Evolutionary conservation across 1,140 invertebrate genomes (phyloP).

Genomic region (Lepidurus apus): DNA sequence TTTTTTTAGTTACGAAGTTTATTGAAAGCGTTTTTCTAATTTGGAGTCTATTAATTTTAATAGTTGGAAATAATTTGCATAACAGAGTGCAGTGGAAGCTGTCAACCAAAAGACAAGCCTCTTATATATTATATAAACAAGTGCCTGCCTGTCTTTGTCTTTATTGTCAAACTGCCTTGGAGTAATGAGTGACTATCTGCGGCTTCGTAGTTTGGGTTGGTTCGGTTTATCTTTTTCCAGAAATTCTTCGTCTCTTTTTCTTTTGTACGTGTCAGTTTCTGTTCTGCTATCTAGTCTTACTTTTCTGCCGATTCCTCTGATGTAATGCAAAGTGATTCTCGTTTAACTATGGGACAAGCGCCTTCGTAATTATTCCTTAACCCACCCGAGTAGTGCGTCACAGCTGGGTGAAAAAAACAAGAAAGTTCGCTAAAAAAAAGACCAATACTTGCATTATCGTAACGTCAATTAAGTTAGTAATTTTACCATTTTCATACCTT

Average conservation of each 20-base stretch:
- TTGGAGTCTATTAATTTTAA: neutral
- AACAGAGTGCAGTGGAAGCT: constrained; percentile 18
- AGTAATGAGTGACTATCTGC: constrained; percentile 1
- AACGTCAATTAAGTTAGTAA: neutral
- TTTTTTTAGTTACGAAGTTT: constrained; percentile 5
- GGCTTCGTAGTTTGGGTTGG: neutral
- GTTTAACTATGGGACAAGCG: constrained; percentile 8
- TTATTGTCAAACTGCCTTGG: constrained; percentile 15
- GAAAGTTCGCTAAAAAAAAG: constrained; percentile 2
- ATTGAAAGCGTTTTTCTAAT: neutral
- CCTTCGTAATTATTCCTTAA: neutral
- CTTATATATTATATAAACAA: constrained; percentile 10
- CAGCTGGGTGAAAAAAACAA: neutral
- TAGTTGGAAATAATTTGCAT: neutral
- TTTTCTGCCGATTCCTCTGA: neutral
- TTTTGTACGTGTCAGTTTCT: neutral
- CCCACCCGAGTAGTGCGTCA: neutral
- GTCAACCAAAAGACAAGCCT: constrained; percentile 16
- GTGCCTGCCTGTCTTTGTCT: constrained; percentile 11
- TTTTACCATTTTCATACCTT: neutral
- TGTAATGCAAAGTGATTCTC: neutral
- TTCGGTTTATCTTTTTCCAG: neutral
- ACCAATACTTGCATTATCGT: constrained; percentile 12
- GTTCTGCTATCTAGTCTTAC: neutral
- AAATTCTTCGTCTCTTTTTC: neutral